Evolutionary conservation across 2,797 vertebrate species (phyloP), one percentile per base, ranked within the genome.

Genomic region (Gorsachius magnificus): DNA sequence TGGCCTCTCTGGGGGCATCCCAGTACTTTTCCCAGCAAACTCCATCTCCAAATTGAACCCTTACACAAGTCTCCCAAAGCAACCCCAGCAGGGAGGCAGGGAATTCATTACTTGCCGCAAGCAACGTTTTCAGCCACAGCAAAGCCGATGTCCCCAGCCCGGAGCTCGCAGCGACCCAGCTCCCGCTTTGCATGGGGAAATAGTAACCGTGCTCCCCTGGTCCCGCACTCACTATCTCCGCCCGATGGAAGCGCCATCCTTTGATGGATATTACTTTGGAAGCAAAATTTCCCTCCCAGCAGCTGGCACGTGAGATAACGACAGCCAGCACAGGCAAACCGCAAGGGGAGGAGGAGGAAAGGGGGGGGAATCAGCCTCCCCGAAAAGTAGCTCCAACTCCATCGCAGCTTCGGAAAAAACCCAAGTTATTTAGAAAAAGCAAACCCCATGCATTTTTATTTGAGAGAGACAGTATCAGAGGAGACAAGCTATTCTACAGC

Each of bases 401-500:
- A 24, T 41, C 17, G 0, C 17, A 1, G 41, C 85, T 89, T 88
- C 0, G 7, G 8, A 87, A 60, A 84, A 65, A 87, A 24, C 20
- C 41, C 41, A 76, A 86, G 38, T 76, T 81, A 33, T 86, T 95
- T 89, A 86, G 91, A 80, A 94, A 93, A 92, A 36, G 87, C 95
- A 77, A 79, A 61, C 60, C 46, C 63, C 76, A 53, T 53, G 76
- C 88, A 36, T 85, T 63, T 96, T 94, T 76, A 91, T 83, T 50
- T 16, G 19, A 54, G 41, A 50, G 28, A 94, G 96, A 80, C 45
- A 38, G 71, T 66, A 83, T 90, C 88, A 71, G 81, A 94, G 64
- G 91, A 82, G 88, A 87, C 29, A 4, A 96, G 91, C 46, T 91
- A 19, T 78, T 65, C 92, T 50, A 22, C 78, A 72, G 88, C 51